A percentile compares a stretch with the other conserved stretches of the same genome.
phyloP scores from a whole-genome alignment of 2,888 invertebrate species.

The Didymodactylos carnosus region DNA sequence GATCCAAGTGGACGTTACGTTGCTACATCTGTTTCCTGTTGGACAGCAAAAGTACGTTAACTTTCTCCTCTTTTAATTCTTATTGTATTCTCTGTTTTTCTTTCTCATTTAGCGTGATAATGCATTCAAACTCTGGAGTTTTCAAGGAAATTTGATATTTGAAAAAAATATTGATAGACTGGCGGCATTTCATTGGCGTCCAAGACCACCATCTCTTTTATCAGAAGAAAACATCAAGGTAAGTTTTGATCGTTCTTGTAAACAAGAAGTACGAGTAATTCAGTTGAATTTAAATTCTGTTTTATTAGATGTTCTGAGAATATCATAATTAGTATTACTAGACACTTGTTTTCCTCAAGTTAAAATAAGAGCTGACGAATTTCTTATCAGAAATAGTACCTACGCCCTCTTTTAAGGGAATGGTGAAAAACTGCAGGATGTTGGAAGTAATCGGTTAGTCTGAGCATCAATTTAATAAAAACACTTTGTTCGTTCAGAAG shows the following conservation, averaged over 20 bases:
- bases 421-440: too few species aligned
- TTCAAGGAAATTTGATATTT: constrained; percentile 60
- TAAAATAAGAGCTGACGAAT: too few species aligned
- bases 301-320: too few species aligned
- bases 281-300: too few species aligned
- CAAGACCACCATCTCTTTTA: constrained; percentile 67
- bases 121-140: constrained; percentile 91
- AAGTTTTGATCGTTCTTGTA: not conserved
- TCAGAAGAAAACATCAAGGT: constrained; percentile 53
- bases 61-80: not conserved
- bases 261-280: too few species aligned
- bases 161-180: constrained; percentile 74
- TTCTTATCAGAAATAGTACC: not conserved
- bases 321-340: too few species aligned
- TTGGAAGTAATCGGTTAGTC: too few species aligned
- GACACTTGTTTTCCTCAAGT: too few species aligned
- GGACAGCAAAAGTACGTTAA: constrained; percentile 63
- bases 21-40: constrained; percentile 79
- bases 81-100: not conserved
- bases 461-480: too few species aligned
- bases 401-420: not conserved
- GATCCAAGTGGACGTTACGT: constrained; percentile 96
- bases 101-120: constrained; percentile 40
- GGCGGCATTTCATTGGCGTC: constrained; percentile 84
- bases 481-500: too few species aligned